These are phyloP conservation scores for Sigmodon hispidus DNA, from an alignment of 2,113 vertebrate genomes.

Conservation along the genomic window DNA sequence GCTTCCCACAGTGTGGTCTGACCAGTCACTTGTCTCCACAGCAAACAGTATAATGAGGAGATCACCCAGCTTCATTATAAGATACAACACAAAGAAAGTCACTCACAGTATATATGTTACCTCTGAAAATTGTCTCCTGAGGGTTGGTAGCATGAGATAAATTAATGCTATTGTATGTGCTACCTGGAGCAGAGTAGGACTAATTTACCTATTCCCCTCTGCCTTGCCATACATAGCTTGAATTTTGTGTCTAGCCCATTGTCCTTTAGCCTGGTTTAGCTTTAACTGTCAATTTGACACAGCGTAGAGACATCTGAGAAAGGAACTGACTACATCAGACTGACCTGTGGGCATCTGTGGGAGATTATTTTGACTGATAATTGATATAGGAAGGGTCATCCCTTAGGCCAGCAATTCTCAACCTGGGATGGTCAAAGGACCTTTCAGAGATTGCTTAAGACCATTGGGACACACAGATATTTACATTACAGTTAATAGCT, in stretches of 20 bases:
- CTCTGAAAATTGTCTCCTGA: not conserved
- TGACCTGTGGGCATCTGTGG: not conserved
- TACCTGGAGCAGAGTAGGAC: not conserved
- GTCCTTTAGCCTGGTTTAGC: no score
- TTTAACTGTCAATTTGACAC: not conserved
- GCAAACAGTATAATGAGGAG: rapidly evolving
- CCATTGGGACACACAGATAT: not conserved
- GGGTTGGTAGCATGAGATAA: not conserved
- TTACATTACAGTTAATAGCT: not conserved
- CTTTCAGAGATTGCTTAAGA: not conserved
- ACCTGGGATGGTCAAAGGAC: not conserved
- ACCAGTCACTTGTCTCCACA: not conserved
- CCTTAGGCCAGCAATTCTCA: not conserved
- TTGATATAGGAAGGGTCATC: not conserved
- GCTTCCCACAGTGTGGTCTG: not conserved
- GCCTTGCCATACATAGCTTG: rapidly evolving
- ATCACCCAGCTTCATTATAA: not conserved
- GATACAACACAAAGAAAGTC: not conserved
- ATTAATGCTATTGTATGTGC: not conserved
- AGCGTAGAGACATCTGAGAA: not conserved
- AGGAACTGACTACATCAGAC: not conserved
- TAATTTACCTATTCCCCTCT: rapidly evolving
- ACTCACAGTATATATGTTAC: rapidly evolving
- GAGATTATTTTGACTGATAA: not conserved
- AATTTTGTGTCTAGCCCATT: rapidly evolving